A percentile compares a stretch with the other conserved stretches of the same genome.
These are phyloP conservation scores for Anthoscopus minutus DNA, from an alignment of 2,113 vertebrate genomes.

Conservation along the genomic window DNA sequence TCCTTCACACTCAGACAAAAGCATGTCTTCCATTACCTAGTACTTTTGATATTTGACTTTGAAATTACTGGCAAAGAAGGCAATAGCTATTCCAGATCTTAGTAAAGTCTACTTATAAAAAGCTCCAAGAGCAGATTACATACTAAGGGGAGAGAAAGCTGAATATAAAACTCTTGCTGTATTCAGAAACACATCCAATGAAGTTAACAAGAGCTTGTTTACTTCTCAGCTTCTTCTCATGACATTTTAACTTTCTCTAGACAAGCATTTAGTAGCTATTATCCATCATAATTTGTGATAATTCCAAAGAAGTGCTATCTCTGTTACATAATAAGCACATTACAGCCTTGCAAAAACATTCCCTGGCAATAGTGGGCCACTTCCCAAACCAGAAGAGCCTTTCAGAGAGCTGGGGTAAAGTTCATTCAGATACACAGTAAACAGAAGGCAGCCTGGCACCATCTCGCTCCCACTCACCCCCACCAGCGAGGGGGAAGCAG, in stretches of 20 bases:
- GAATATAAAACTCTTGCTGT: constrained; percentile 56
- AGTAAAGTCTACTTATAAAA: constrained; percentile 59
- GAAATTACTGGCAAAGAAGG: constrained; percentile 53
- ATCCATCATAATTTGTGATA: not conserved
- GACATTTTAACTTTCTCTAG: constrained; percentile 46
- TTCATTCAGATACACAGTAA: not conserved
- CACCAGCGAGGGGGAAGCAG: not conserved
- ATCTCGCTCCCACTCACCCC: not conserved
- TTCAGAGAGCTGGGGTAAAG: constrained; percentile 5
- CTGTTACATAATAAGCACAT: constrained; percentile 43
- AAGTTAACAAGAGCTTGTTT: constrained; percentile 62
- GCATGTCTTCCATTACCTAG: constrained; percentile 16
- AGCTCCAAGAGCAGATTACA: constrained; percentile 61
- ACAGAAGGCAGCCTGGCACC: constrained; percentile 18
- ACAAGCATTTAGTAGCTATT: not conserved
- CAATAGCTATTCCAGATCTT: constrained; percentile 45
- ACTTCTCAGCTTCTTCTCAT: constrained; percentile 28
- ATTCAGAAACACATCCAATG: constrained; percentile 11
- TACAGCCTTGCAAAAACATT: constrained; percentile 37
- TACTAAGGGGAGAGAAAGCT: constrained; percentile 46
- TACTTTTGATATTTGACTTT: constrained; percentile 35
- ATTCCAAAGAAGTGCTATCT: constrained; percentile 11
- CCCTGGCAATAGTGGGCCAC: not conserved
- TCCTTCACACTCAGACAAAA: not conserved
- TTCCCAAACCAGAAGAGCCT: constrained; percentile 23